These are phyloP conservation scores for Drosophila subquinaria DNA, from an alignment of 2,888 invertebrate genomes.

Conservation along the genomic window DNA sequence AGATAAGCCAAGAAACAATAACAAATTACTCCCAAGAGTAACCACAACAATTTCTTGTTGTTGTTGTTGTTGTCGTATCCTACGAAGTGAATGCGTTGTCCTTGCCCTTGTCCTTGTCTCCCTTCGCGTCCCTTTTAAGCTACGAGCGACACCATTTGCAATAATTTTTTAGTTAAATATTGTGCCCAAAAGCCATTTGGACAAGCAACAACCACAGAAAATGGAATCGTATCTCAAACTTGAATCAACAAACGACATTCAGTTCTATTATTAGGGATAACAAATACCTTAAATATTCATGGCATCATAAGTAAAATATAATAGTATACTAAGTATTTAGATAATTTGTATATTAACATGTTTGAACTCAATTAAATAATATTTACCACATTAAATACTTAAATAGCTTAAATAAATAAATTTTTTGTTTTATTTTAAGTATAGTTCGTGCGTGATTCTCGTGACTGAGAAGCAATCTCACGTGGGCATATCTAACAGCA, in stretches of 20 bases:
- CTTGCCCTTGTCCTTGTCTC: slow-evolving; percentile 6
- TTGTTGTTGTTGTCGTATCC: slow-evolving; percentile 19
- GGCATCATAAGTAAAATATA: neutral
- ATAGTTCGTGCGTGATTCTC: neutral
- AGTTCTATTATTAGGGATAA: slow-evolving; percentile 40
- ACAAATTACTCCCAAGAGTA: slow-evolving; percentile 73
- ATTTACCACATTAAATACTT: no score
- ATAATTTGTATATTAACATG: no score
- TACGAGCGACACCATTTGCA: slow-evolving; percentile 34
- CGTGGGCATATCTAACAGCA: slow-evolving; percentile 20
- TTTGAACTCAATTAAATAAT: no score
- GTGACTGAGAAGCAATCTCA: slow-evolving; percentile 3
- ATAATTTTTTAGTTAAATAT: slow-evolving; percentile 54
- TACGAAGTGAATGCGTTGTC: neutral
- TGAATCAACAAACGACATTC: slow-evolving; percentile 59
- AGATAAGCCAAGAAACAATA: slow-evolving; percentile 75
- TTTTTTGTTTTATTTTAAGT: no score
- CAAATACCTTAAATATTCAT: neutral
- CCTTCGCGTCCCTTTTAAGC: neutral
- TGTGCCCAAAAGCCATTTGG: slow-evolving; percentile 33
- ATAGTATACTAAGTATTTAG: no score
- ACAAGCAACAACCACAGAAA: slow-evolving; percentile 17
- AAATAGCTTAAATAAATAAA: no score
- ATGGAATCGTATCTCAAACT: slow-evolving; percentile 38
- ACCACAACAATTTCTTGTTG: slow-evolving; percentile 9